These are phyloP conservation scores for Malurus cyaneus DNA, from an alignment of 2,113 vertebrate species.

Conservation along the genomic window DNA sequence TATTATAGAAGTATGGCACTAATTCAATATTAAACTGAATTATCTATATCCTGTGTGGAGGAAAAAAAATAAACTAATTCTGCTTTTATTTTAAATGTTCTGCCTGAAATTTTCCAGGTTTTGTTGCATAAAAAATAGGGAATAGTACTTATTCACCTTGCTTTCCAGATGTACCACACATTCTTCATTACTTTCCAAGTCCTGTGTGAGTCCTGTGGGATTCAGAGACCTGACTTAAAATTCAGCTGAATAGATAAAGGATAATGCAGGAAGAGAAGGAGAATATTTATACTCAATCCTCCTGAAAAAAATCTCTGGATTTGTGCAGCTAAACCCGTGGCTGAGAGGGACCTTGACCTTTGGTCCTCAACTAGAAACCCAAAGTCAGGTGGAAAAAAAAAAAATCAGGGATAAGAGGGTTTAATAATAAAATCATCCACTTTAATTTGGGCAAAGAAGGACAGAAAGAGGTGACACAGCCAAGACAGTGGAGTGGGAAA, in stretches of 20 bases:
- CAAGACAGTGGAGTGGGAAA: neutral
- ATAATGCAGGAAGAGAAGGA: neutral
- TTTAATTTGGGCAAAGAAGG: neutral
- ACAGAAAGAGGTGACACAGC: neutral
- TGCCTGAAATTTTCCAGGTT: neutral
- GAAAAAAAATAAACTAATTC: neutral
- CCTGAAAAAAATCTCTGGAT: neutral
- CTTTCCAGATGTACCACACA: neutral
- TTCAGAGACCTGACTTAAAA: neutral
- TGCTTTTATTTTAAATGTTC: neutral
- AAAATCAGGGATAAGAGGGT: fast-evolving
- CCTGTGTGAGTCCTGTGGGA: neutral
- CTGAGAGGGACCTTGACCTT: neutral
- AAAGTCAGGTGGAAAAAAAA: neutral
- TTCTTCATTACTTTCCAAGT: neutral
- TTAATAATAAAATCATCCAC: fast-evolving
- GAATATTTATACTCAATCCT: neutral
- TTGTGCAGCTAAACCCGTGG: neutral
- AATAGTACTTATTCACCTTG: neutral
- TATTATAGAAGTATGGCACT: neutral
- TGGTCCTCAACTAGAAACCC: neutral
- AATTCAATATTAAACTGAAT: neutral
- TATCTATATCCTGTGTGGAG: neutral
- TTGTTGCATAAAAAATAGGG: neutral
- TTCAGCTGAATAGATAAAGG: neutral